Percentiles rank a stretch among this genome's conserved stretches.
Evolutionary conservation across 1,140 invertebrate species (phyloP).

Genomic region (Eueides isabella): DNA sequence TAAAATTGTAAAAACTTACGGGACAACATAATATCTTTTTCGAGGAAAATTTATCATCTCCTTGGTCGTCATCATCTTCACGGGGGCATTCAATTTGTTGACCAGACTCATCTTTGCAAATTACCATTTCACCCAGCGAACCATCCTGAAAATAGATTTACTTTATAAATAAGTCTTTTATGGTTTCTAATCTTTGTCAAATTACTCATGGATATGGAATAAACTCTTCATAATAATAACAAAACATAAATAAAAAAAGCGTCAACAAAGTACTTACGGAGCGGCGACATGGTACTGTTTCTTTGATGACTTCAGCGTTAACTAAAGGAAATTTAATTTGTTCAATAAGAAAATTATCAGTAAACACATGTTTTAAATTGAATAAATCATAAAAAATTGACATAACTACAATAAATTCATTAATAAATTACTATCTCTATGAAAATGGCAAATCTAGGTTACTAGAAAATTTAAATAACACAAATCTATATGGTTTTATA

Average conservation of each 20-base stretch:
- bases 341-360: slow-evolving; percentile 33
- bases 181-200: not conserved
- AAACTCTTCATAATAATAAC: not conserved
- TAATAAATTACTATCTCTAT: slow-evolving; percentile 43
- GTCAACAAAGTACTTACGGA: slow-evolving; percentile 47
- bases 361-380: slow-evolving; percentile 14
- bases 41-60: slow-evolving; percentile 15
- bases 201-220: not conserved
- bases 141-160: slow-evolving; percentile 54
- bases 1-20: slow-evolving; percentile 14
- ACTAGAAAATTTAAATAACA: slow-evolving; percentile 53
- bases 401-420: slow-evolving; percentile 68
- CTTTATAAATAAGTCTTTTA: not conserved
- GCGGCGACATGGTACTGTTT: slow-evolving; percentile 54
- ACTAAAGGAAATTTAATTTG: slow-evolving; percentile 56
- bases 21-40: slow-evolving; percentile 20
- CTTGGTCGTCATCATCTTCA: slow-evolving; percentile 31
- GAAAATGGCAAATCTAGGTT: slow-evolving; percentile 49
- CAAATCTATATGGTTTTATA: slow-evolving; percentile 58
- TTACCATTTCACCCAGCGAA: slow-evolving; percentile 48
- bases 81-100: slow-evolving; percentile 52
- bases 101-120: slow-evolving; percentile 60
- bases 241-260: not conserved
- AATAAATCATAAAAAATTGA: slow-evolving; percentile 65
- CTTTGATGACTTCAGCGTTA: slow-evolving; percentile 50